phyloP scores from a whole-genome alignment of 2,113 vertebrate species.

The Eretmodus cyanostictus region DNA sequence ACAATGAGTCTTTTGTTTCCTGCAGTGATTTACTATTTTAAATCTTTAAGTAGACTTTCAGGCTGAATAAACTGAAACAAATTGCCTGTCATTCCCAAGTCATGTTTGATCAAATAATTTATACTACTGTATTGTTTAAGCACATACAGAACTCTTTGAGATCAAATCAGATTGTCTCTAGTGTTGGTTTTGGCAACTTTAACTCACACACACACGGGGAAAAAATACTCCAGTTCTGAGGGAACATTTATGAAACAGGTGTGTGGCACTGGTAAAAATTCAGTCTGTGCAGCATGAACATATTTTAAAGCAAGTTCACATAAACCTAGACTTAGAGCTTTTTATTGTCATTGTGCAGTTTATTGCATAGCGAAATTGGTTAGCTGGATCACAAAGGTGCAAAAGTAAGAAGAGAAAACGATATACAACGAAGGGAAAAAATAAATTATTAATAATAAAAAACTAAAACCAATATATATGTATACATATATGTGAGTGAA shows the following conservation, averaged over 20 bases:
- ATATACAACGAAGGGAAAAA: neutral
- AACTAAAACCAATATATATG: neutral
- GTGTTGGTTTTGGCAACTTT: neutral
- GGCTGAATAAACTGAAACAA: neutral
- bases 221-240: neutral
- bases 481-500: neutral
- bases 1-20: neutral
- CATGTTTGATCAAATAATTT: neutral
- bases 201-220: neutral
- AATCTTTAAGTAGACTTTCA: neutral
- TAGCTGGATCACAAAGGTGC: neutral
- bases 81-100: neutral
- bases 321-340: neutral
- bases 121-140: neutral
- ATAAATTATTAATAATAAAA: neutral
- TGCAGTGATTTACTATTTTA: neutral
- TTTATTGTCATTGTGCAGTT: neutral
- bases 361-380: neutral
- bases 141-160: neutral
- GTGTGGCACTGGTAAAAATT: neutral
- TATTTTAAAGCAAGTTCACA: neutral
- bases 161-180: neutral
- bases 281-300: neutral
- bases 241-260: neutral
- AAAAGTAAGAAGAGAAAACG: neutral